A percentile compares a stretch with the other conserved stretches of the same genome.
Conservation (phyloP, 2,888 invertebrate genomes). For the Cephus pulcher region DNA sequence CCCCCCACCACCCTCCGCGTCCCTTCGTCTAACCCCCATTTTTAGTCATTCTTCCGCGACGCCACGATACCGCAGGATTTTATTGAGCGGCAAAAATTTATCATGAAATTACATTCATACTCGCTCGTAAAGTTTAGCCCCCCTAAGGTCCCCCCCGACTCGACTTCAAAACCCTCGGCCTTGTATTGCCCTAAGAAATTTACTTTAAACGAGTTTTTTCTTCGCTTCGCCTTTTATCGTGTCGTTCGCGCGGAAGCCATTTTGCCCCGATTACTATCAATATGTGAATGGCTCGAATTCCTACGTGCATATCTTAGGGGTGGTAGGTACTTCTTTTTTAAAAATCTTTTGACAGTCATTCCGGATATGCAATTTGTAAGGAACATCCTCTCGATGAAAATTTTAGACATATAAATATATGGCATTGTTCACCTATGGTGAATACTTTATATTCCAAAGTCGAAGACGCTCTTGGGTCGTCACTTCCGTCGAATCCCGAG, state of each 20-base stretch:
- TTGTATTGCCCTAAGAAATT: background rate
- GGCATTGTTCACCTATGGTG: background rate
- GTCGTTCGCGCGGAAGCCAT: background rate
- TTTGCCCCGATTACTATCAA: background rate
- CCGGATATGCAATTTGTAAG: background rate
- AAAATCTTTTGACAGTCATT: background rate
- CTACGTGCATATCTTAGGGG: background rate
- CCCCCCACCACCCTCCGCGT: background rate
- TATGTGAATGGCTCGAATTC: background rate
- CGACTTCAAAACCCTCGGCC: background rate
- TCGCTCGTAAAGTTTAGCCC: slow-evolving; percentile 46
- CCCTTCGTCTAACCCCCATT: background rate
- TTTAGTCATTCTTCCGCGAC: background rate
- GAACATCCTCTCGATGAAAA: background rate
- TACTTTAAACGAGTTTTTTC: background rate
- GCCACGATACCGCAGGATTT: background rate
- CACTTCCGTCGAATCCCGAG: background rate
- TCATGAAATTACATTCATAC: slow-evolving; percentile 46
- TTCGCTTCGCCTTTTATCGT: background rate
- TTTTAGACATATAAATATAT: background rate
- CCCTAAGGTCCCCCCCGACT: background rate
- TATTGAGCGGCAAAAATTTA: slow-evolving; percentile 40
- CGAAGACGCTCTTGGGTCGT: background rate
- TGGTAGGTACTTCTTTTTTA: background rate
- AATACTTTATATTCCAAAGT: background rate